Conservation (phyloP, 2,113 vertebrate genomes). For the Nymphicus hollandicus region DNA sequence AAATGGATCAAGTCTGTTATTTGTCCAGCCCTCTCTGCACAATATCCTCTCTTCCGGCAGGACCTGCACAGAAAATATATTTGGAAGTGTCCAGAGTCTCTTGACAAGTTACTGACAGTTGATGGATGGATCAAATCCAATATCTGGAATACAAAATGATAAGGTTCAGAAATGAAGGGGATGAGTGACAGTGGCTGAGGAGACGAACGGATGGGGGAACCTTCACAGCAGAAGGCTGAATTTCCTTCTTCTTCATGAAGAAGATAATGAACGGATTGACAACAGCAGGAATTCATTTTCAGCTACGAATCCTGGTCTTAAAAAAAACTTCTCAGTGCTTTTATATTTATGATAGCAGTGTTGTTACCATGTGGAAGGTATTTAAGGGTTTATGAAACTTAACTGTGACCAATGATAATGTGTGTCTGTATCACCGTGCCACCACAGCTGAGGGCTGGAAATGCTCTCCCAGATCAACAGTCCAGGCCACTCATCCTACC, state of each 20-base stretch:
- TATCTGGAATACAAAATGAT: neutral
- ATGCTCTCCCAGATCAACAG: neutral
- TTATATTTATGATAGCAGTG: neutral
- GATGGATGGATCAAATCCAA: constrained; percentile 38
- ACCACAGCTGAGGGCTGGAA: neutral
- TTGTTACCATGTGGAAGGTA: fast-evolving
- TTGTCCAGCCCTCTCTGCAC: neutral
- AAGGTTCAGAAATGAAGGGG: neutral
- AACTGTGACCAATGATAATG: fast-evolving
- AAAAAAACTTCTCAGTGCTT: neutral
- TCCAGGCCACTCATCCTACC: neutral
- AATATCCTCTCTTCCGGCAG: neutral
- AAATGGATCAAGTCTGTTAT: neutral
- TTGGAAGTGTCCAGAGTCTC: neutral
- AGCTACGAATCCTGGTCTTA: neutral
- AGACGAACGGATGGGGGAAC: neutral
- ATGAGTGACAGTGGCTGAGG: constrained; percentile 6
- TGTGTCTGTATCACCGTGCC: neutral
- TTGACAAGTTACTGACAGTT: neutral
- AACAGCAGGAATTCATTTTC: neutral
- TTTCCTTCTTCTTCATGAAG: neutral
- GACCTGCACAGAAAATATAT: neutral
- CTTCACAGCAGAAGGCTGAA: neutral
- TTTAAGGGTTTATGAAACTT: neutral
- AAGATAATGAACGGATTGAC: neutral